Evolutionary conservation across 92 coral and sea anemone genomes (phyloP).

Genomic region (Heliopora coerulea): DNA sequence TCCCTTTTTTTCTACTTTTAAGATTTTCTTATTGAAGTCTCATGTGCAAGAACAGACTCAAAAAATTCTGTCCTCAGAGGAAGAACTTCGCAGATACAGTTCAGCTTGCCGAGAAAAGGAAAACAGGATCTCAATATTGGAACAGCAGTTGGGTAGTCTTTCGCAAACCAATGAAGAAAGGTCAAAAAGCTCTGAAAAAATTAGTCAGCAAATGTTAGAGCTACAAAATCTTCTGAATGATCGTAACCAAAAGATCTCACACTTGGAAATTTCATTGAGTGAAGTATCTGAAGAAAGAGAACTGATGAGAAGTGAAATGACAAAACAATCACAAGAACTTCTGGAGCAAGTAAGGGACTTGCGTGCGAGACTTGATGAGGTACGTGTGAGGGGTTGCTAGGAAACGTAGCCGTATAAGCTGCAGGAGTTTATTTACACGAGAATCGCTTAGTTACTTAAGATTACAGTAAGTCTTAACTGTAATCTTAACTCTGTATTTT

Average conservation of each 20-base stretch:
- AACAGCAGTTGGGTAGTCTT: conserved; percentile 55
- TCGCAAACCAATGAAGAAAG: conserved; percentile 43
- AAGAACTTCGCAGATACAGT: conserved; percentile 65
- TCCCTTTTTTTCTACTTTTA: too few species aligned
- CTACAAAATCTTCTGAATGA: conserved; percentile 17
- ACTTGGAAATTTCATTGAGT: conserved; percentile 12
- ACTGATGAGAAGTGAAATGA: conserved; percentile 63
- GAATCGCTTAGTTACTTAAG: too few species aligned
- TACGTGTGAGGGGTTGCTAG: conserved; percentile 1
- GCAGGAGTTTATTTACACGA: too few species aligned
- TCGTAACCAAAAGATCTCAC: conserved; percentile 27
- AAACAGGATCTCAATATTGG: conserved; percentile 55
- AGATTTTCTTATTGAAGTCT: conserved; percentile 64
- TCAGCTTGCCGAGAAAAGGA: conserved; percentile 57
- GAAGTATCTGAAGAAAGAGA: conserved; percentile 54
- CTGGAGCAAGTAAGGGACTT: conserved; percentile 68
- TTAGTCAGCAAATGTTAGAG: conserved; percentile 59
- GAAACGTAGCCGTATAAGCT: too few species aligned
- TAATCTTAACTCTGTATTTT: too few species aligned
- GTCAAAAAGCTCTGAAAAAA: conserved; percentile 64
- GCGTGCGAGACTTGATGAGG: conserved; percentile 76
- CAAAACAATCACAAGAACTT: conserved; percentile 75
- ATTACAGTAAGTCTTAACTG: too few species aligned
- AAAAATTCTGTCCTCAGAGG: conserved; percentile 66
- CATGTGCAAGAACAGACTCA: conserved; percentile 78